Conservation (phyloP, 2,797 vertebrate genomes). For the Chanos chanos region DNA sequence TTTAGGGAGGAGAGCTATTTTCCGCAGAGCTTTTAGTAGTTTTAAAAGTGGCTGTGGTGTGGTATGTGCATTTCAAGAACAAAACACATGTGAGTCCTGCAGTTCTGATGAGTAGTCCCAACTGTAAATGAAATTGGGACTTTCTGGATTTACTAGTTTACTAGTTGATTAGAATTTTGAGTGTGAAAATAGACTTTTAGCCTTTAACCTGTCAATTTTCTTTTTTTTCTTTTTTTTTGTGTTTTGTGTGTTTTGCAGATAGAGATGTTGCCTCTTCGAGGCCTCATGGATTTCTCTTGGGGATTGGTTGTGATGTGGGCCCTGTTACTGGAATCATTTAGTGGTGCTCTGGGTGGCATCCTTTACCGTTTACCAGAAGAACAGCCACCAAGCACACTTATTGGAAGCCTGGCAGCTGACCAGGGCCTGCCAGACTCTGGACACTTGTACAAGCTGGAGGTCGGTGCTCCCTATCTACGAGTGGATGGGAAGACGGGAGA, state of each 20-base stretch:
- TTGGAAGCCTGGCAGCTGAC: conserved; percentile 93
- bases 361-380: conserved; percentile 92
- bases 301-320: conserved; percentile 63
- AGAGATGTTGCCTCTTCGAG: conserved; percentile 56
- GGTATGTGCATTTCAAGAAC: conserved; percentile 13
- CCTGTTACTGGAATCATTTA: conserved; percentile 59
- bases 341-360: conserved; percentile 62
- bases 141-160: not conserved
- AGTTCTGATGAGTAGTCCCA: conserved; percentile 3
- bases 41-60: conserved; percentile 27
- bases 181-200: no score
- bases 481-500: conserved; percentile 97
- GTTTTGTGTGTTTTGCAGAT: conserved; percentile 59
- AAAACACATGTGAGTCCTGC: not conserved
- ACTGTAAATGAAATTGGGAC: conserved; percentile 13
- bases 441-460: conserved; percentile 96
- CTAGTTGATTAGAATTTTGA: no score
- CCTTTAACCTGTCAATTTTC: no score
- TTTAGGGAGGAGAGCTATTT: conserved; percentile 35
- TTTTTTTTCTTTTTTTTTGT: conserved; percentile 21
- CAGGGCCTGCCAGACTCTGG: conserved; percentile 91
- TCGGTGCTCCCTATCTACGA: conserved; percentile 89
- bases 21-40: conserved; percentile 30
- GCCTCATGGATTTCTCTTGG: conserved; percentile 69
- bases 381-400: conserved; percentile 93